phyloP scores from a whole-genome alignment of 2,888 invertebrate genomes.

The Petrolisthes manimaculis region DNA sequence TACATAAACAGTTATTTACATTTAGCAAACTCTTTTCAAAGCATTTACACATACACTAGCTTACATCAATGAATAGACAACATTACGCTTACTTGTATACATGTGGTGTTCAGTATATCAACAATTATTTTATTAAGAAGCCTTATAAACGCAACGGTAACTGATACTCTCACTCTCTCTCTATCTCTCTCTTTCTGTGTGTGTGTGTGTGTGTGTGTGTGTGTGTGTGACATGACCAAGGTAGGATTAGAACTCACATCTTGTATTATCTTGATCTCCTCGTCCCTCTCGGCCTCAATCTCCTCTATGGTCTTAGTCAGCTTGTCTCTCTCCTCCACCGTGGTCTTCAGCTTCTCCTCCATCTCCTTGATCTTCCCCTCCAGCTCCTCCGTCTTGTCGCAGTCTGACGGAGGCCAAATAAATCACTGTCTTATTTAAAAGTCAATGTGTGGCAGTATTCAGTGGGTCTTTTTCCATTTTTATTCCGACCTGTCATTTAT shows the following conservation, averaged over 20 bases:
- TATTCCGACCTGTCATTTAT: no score
- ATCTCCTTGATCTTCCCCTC: slow-evolving; percentile 43
- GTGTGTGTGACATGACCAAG: no score
- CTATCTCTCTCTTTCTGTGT: no score
- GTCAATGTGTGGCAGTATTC: not conserved
- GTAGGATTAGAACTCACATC: slow-evolving; percentile 44
- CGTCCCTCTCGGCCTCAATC: slow-evolving; percentile 63
- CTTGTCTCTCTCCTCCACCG: slow-evolving; percentile 73
- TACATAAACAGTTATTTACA: not conserved
- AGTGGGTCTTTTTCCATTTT: not conserved
- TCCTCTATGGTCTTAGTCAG: slow-evolving; percentile 67
- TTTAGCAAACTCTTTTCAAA: not conserved
- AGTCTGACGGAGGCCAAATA: slow-evolving; percentile 27
- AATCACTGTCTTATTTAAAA: not conserved
- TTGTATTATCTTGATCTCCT: slow-evolving; percentile 65
- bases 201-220: no score
- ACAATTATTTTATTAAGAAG: no score
- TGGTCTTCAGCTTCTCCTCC: slow-evolving; percentile 55
- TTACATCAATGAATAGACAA: no score
- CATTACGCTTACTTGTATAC: no score
- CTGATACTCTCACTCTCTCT: no score
- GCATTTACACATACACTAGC: not conserved
- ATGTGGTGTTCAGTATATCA: no score
- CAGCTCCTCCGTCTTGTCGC: slow-evolving; percentile 51
- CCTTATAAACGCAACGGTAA: no score